Evolutionary conservation across 2,888 invertebrate species (phyloP).

Genomic region (Synergus umbraculus): DNA sequence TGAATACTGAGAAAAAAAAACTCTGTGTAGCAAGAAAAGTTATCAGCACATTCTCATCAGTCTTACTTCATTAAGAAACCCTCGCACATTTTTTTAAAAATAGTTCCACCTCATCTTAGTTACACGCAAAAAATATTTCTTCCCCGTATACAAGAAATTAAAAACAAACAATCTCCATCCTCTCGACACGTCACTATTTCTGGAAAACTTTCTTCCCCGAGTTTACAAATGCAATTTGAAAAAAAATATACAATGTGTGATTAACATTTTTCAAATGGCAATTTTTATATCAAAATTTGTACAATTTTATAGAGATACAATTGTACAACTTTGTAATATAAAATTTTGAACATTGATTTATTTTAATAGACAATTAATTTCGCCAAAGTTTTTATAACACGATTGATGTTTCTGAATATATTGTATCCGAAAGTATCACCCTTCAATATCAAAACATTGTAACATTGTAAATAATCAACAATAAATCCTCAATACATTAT

Average conservation of each 20-base stretch:
- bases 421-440: too few species aligned
- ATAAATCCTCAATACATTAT: not conserved
- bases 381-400: too few species aligned
- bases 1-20: not conserved
- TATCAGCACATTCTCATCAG: not conserved
- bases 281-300: too few species aligned
- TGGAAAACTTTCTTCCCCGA: not conserved
- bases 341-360: too few species aligned
- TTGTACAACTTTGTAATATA: too few species aligned
- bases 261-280: too few species aligned
- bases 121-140: not conserved
- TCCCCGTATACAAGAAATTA: not conserved
- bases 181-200: constrained; percentile 20
- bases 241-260: not conserved
- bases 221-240: not conserved
- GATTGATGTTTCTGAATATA: too few species aligned
- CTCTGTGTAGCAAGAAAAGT: not conserved
- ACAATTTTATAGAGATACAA: too few species aligned
- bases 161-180: constrained; percentile 7
- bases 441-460: too few species aligned
- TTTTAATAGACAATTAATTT: too few species aligned
- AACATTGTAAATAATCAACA: too few species aligned
- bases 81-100: constrained; percentile 9
- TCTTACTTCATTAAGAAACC: not conserved
- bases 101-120: constrained; percentile 3